Evolutionary conservation across 2,113 vertebrate genomes (phyloP).

Genomic region (Neotragus pygmaeus): DNA sequence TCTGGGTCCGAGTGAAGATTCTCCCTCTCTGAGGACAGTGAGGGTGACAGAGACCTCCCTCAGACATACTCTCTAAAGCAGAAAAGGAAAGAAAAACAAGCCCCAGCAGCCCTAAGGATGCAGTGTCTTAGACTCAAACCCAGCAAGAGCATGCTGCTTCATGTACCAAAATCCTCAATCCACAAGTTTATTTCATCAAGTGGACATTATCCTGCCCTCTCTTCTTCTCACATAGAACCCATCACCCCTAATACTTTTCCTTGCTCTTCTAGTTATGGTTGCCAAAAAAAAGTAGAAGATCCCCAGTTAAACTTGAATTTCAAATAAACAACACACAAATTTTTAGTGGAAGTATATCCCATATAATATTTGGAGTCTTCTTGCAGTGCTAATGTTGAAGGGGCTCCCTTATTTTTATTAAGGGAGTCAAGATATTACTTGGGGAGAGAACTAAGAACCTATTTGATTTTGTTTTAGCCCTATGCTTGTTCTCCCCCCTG

Average conservation of each 20-base stretch:
- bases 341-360: neutral
- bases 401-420: neutral
- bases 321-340: neutral
- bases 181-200: neutral
- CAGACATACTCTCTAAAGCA: neutral
- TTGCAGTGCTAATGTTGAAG: neutral
- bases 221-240: neutral
- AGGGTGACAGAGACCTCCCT: neutral
- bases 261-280: neutral
- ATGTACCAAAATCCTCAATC: neutral
- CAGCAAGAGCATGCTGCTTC: neutral
- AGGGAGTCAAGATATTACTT: neutral
- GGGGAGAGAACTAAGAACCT: neutral
- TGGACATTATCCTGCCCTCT: neutral
- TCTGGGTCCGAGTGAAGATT: neutral
- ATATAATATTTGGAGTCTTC: neutral
- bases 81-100: neutral
- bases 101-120: neutral
- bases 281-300: neutral
- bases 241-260: neutral
- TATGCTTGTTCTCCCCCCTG: neutral
- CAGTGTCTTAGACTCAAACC: neutral
- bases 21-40: neutral
- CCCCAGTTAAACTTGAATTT: neutral
- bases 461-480: neutral